Evolutionary conservation across 2,113 vertebrate species (phyloP).

Genomic region (Pomatostomus ruficeps): DNA sequence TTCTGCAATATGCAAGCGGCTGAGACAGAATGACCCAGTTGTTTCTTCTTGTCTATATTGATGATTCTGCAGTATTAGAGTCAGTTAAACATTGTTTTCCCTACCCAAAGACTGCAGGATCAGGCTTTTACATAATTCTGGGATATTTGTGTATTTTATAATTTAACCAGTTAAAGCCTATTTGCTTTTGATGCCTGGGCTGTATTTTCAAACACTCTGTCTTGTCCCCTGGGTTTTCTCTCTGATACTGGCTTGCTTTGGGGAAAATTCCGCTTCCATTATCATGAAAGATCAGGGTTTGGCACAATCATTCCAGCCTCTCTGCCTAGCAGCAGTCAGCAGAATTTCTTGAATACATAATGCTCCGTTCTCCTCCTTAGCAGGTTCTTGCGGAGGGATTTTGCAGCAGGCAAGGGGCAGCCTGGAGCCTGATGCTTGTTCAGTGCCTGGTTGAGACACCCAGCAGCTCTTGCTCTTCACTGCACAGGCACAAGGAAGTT

Average conservation of each 20-base stretch:
- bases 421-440: not conserved
- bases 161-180: not conserved
- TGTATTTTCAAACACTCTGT: not conserved
- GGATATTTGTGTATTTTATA: not conserved
- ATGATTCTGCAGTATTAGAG: constrained; percentile 46
- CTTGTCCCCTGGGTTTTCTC: not conserved
- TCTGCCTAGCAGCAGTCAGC: constrained; percentile 40
- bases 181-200: not conserved
- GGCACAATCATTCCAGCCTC: constrained; percentile 19
- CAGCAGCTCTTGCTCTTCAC: not conserved
- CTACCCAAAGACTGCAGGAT: not conserved
- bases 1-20: constrained; percentile 19
- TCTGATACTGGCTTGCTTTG: not conserved
- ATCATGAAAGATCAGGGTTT: not conserved
- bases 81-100: not conserved
- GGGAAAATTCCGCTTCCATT: constrained; percentile 35
- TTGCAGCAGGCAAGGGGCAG: not conserved
- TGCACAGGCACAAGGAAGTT: not conserved
- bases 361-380: constrained; percentile 3
- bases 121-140: not conserved
- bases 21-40: constrained; percentile 54
- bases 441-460: not conserved
- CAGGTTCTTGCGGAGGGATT: not conserved
- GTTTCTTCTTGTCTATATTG: not conserved
- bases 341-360: constrained; percentile 49